These are phyloP conservation scores for Rhyacophila brunnea DNA, from an alignment of 1,140 invertebrate genomes.

Conservation along the genomic window DNA sequence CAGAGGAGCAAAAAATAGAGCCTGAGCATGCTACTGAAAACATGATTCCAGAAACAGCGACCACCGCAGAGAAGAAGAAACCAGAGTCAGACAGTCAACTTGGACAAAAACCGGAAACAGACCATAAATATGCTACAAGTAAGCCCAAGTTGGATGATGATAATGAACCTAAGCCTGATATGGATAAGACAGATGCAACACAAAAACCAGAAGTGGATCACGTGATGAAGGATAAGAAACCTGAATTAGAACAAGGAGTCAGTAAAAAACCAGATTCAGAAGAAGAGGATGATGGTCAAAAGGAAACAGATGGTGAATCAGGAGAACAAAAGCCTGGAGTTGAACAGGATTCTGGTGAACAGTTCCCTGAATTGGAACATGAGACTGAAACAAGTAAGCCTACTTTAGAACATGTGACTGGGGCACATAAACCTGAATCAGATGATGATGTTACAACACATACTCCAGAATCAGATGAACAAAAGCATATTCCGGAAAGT, in stretches of 20 bases:
- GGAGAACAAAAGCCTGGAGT: too few relatives aligned
- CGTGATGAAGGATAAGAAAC: not conserved
- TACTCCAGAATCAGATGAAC: too few relatives aligned
- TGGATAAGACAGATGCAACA: not conserved
- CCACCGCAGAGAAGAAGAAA: constrained; percentile 32
- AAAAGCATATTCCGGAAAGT: too few relatives aligned
- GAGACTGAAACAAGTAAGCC: too few relatives aligned
- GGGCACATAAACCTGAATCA: too few relatives aligned
- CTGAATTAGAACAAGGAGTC: too few relatives aligned
- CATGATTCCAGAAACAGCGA: constrained; percentile 28
- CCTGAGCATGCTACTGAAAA: constrained; percentile 29
- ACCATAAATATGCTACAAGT: constrained; percentile 20
- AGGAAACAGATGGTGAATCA: not conserved
- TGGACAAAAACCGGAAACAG: not conserved
- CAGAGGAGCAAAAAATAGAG: constrained; percentile 26
- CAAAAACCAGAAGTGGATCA: not conserved
- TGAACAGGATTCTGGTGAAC: too few relatives aligned
- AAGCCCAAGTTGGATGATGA: not conserved
- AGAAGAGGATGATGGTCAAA: not conserved
- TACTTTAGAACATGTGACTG: not conserved
- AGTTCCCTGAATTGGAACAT: too few relatives aligned
- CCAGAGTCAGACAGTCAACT: not conserved
- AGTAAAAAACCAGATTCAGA: constrained; percentile 4
- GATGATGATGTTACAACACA: too few relatives aligned
- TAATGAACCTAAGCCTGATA: not conserved